Conservation (phyloP, 2,113 vertebrate genomes). For the Aphyosemion australe region DNA sequence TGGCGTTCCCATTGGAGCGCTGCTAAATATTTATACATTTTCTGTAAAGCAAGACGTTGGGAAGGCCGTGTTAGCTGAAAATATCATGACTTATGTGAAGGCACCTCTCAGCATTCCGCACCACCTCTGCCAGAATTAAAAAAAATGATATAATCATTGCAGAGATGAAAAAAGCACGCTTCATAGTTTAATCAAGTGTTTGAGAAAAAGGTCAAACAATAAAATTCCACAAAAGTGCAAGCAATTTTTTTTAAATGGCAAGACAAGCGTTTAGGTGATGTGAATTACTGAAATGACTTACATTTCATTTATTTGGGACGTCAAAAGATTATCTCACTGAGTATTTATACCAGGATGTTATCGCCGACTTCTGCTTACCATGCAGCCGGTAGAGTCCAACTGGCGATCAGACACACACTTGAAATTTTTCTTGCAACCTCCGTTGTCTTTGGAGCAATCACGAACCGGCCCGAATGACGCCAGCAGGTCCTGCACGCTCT, state of each 20-base stretch:
- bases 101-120: neutral
- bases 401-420: slow-evolving; percentile 95
- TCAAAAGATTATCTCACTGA: neutral
- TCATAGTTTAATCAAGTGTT: neutral
- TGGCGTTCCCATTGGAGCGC: too few species aligned
- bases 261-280: too few species aligned
- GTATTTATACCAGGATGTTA: neutral
- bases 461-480: slow-evolving; percentile 95
- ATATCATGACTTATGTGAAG: neutral
- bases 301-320: neutral
- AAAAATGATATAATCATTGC: neutral
- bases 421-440: slow-evolving; percentile 96
- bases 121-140: neutral
- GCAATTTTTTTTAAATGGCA: too few species aligned
- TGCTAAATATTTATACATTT: neutral
- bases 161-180: neutral
- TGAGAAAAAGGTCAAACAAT: neutral
- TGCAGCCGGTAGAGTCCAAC: slow-evolving; percentile 92
- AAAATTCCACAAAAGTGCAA: neutral
- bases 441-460: slow-evolving; percentile 95
- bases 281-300: too few species aligned
- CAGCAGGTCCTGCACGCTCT: slow-evolving; percentile 94
- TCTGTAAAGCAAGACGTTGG: neutral
- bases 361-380: slow-evolving; percentile 83
- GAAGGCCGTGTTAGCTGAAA: neutral